Evolutionary conservation across 2,888 invertebrate genomes (phyloP), one percentile per base, ranked within the genome.

Genomic region (Sclerodermus sp.): DNA sequence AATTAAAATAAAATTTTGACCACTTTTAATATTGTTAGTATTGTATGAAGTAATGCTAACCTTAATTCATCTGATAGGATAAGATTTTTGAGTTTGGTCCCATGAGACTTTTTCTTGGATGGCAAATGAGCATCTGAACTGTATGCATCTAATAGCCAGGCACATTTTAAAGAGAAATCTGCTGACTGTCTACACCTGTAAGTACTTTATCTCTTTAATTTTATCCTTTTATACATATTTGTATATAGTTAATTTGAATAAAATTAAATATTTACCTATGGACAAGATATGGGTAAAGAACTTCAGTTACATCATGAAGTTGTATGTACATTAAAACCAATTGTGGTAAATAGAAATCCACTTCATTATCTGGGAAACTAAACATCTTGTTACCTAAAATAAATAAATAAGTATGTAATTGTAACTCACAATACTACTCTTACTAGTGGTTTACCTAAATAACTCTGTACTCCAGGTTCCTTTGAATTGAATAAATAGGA

Each of bases 291-390:
- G 77, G 61, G 70, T 76, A 76, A 53, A 77, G 74, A 55, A 92
- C 93, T 82, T 98, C 97, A 47, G 98, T 97, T 63, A 97, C 89
- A 76, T 97, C 97, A 71, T 91, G 91, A 88, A 96, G 94, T 82
- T 97, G 96, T 79, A 98, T 92, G 79, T 97, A 99, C 93, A 99
- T 95, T 71, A 94, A 94, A 71, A 99, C 90, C 73, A 99, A 81
- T 81, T 99, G 99, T 42, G 98, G 98, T 77, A 99, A 85, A 81
- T 97, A 99, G 79, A 97, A 94, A 82, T 99, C 97, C 58, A 98
- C 95, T 65, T 96, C 95, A 60, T 84, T 84, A 77, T 92, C 87
- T 29, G 89, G 87, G 79, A 98, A 98, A 79, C 91, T 93, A 81
- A 98, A 98, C 82, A 99, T 87, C 80, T 95, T 92, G 82, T 98